phyloP scores from a whole-genome alignment of 2,888 invertebrate species.

The Stenchaetothrips biformis region DNA sequence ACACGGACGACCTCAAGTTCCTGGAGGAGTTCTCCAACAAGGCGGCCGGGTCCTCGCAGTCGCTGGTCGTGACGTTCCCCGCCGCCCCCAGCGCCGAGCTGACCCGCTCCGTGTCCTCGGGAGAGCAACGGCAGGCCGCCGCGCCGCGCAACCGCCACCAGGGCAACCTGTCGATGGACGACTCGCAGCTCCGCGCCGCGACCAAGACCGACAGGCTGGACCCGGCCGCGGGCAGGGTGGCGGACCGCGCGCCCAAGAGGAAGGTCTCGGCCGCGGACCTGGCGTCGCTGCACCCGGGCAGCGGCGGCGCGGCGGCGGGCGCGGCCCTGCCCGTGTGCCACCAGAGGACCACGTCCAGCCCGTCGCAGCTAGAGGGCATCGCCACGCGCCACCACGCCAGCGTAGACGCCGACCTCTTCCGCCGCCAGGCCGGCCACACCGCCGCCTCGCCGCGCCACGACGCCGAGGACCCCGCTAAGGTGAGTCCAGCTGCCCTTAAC shows the following conservation, averaged over 20 bases:
- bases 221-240: constrained; percentile 32
- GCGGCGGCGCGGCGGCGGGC: constrained; percentile 46
- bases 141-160: constrained; percentile 36
- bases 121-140: constrained; percentile 37
- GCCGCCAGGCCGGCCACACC: constrained; percentile 35
- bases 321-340: constrained; percentile 56
- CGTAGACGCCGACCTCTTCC: constrained; percentile 37
- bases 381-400: constrained; percentile 34
- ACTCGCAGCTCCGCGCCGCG: constrained; percentile 43
- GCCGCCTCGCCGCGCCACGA: constrained; percentile 31
- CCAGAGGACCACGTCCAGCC: constrained; percentile 73
- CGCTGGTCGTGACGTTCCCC: constrained; percentile 40
- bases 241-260: constrained; percentile 50
- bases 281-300: constrained; percentile 40
- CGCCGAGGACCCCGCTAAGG: constrained; percentile 29
- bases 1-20: constrained; percentile 56
- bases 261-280: constrained; percentile 58
- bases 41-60: constrained; percentile 40
- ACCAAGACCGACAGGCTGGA: constrained; percentile 34
- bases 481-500: too few species aligned
- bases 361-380: constrained; percentile 66
- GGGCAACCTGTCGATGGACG: constrained; percentile 56
- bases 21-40: constrained; percentile 46
- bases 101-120: constrained; percentile 37
- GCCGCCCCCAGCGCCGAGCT: constrained; percentile 40